Conservation (phyloP, 2,113 vertebrate genomes). For the Junco hyemalis region DNA sequence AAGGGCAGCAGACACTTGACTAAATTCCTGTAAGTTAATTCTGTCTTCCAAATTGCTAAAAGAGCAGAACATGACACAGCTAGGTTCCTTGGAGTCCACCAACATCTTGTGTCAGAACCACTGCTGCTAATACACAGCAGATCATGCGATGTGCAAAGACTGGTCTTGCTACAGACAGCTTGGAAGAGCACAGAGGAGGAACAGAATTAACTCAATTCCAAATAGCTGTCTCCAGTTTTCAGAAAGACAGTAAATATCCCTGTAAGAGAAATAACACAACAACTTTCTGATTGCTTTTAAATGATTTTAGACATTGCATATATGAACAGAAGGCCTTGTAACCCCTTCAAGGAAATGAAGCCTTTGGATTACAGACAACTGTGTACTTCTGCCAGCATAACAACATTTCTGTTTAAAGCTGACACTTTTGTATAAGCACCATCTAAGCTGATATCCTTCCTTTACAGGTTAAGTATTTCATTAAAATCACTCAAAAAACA, state of each 20-base stretch:
- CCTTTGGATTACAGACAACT: not conserved
- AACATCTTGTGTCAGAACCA: not conserved
- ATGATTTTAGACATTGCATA: not conserved
- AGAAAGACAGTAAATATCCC: not conserved
- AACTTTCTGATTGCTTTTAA: not conserved
- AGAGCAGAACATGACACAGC: not conserved
- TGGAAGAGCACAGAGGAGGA: not conserved
- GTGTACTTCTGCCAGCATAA: not conserved
- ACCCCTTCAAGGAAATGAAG: not conserved
- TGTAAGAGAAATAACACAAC: not conserved
- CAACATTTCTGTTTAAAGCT: not conserved
- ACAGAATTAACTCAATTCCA: not conserved
- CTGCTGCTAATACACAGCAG: not conserved
- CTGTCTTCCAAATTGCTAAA: not conserved
- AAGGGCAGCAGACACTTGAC: not conserved
- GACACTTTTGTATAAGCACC: not conserved
- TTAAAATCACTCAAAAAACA: not conserved
- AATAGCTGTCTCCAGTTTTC: not conserved
- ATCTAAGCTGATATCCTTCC: not conserved
- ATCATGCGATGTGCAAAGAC: fast-evolving
- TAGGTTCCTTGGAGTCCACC: not conserved
- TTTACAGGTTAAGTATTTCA: not conserved
- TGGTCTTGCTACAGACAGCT: not conserved
- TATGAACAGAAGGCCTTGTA: not conserved
- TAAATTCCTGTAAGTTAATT: not conserved